Base-by-base conservation (phyloP, 2,113 vertebrate species). In the Tichodroma muraria region DNA sequence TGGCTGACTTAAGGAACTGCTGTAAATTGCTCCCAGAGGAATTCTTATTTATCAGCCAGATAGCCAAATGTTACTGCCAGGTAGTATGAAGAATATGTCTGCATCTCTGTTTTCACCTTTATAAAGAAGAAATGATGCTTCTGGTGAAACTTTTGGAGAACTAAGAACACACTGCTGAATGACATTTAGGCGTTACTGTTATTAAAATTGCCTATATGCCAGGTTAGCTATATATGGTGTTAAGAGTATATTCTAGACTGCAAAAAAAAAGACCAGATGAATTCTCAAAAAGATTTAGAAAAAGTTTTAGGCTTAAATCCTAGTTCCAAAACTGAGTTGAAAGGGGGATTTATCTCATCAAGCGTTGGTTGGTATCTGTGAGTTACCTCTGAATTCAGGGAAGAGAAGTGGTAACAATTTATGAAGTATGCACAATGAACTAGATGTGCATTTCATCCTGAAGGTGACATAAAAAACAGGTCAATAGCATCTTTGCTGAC, bases 361-460 rank as follows among this genome's bases (percentile, higher is more conserved):
- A 40, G 3, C 42, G 8, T 42, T 90, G 31, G 9, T 45, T 92
- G 22, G 6, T 88, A 38, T 23, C 31, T 69, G 27, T 66, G 17
- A 70, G 23, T 25, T 85, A 31, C 20, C 28, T 90, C 33, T 88
- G 64, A 92, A 50, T 70, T 73, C 31, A 77, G 19, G 30, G 35
- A 72, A 66, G 24, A 68, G 61, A 77, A 80, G 12, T 44, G 30
- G 8, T 61, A 54, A 40, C n/a, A 35, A 69, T 76, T 54, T 31
- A 15, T 35, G 13, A 22, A 42, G 14, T 42, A 47, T 0, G 0
- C n/a, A 15, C 38, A 54, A 19, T 0, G 2, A 54, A 13, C 24
- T 68, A 27, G 45, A 35, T 76, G 17, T 61, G 31, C 18, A 15
- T 69, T 76, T 76, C 30, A 19, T 63, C 35, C 24, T 60, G 22